These are phyloP conservation scores for Stenurella melanura DNA, from an alignment of 2,888 invertebrate species.

Conservation along the genomic window DNA sequence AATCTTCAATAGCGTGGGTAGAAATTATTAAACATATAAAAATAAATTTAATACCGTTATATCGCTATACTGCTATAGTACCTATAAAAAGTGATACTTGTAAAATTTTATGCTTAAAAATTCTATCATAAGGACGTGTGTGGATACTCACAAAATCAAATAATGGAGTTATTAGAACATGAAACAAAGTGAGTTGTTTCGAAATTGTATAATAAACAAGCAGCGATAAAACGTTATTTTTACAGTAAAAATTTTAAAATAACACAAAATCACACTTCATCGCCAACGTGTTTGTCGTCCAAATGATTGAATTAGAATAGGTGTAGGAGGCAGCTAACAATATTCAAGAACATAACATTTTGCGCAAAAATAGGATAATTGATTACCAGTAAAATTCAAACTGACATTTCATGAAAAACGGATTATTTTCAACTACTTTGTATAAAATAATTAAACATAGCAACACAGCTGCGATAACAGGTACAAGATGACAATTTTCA, in stretches of 20 bases:
- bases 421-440: too few relatives aligned
- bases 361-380: neutral
- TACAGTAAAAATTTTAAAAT: neutral
- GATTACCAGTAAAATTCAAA: neutral
- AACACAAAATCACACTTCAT: slow-evolving; percentile 4
- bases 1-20: neutral
- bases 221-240: slow-evolving; percentile 20
- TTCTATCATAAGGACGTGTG: neutral
- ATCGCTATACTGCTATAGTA: neutral
- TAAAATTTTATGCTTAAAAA: neutral
- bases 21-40: neutral
- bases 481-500: too few relatives aligned
- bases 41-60: neutral
- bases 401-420: neutral
- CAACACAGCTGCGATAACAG: too few relatives aligned
- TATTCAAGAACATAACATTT: neutral
- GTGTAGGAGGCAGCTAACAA: slow-evolving; percentile 17
- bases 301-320: slow-evolving; percentile 15
- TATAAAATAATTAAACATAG: too few relatives aligned
- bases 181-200: slow-evolving; percentile 8
- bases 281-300: slow-evolving; percentile 20
- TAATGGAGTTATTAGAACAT: neutral
- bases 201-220: slow-evolving; percentile 20
- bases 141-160: neutral
- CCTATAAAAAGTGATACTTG: neutral